Conservation (phyloP, 1,140 invertebrate genomes). For the Palaemon carinicauda region DNA sequence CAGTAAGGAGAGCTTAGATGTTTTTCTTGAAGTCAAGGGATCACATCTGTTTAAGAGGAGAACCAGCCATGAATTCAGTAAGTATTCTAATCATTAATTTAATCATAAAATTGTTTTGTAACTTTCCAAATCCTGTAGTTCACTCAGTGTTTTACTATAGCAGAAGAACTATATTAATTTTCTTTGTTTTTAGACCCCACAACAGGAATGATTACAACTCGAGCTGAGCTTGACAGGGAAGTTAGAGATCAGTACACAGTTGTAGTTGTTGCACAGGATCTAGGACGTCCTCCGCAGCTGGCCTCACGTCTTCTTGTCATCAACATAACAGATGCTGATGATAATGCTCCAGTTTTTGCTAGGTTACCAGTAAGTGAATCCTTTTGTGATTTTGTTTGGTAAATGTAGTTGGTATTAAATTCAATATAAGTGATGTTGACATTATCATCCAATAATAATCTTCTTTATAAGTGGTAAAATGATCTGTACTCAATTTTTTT, state of each 20-base stretch:
- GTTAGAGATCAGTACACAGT: conserved; percentile 76
- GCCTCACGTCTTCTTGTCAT: conserved; percentile 76
- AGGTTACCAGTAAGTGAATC: conserved; percentile 72
- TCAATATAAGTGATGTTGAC: too few relatives aligned
- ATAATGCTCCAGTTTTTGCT: conserved; percentile 79
- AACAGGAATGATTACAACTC: conserved; percentile 78
- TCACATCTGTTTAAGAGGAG: too few relatives aligned
- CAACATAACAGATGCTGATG: conserved; percentile 78
- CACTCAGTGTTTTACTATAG: neutral
- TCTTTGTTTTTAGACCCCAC: conserved; percentile 66
- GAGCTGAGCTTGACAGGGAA: conserved; percentile 76
- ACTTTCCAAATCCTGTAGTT: neutral
- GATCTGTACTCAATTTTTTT: too few relatives aligned
- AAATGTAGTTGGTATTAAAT: too few relatives aligned
- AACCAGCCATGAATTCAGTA: too few relatives aligned
- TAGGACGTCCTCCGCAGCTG: conserved; percentile 79
- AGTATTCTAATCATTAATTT: too few relatives aligned
- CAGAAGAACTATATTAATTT: neutral
- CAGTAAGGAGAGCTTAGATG: too few relatives aligned
- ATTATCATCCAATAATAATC: too few relatives aligned
- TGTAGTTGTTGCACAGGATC: conserved; percentile 77
- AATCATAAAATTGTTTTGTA: too few relatives aligned
- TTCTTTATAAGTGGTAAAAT: too few relatives aligned
- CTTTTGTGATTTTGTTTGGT: too few relatives aligned
- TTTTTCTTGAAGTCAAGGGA: too few relatives aligned